Percentiles rank a stretch among this genome's conserved stretches.
These are phyloP conservation scores for Nannoperca australis DNA, from an alignment of 2,797 vertebrate species.

Conservation along the genomic window DNA sequence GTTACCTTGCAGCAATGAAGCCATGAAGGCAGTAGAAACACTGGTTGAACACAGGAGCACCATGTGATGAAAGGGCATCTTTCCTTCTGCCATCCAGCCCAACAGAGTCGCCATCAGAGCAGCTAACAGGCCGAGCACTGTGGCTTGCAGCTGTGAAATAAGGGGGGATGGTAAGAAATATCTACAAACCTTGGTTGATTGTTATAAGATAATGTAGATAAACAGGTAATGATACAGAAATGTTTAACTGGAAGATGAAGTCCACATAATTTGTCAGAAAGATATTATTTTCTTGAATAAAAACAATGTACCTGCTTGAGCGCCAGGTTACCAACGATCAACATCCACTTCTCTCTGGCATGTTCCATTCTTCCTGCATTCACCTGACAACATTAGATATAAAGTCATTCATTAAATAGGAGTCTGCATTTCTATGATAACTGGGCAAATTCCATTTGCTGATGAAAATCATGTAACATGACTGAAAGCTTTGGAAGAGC, in stretches of 20 bases:
- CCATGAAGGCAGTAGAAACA: conserved; percentile 91
- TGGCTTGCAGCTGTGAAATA: conserved; percentile 90
- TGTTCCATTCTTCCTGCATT: conserved; percentile 93
- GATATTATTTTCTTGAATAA: neutral
- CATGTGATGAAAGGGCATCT: conserved; percentile 88
- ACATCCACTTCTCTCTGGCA: conserved; percentile 91
- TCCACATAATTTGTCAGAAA: neutral
- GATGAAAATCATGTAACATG: neutral
- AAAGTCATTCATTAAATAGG: neutral
- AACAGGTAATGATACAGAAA: neutral
- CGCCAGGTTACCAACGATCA: conserved; percentile 93
- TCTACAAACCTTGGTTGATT: neutral
- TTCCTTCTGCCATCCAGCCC: conserved; percentile 92
- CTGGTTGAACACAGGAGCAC: conserved; percentile 92
- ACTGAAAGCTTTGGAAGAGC: neutral
- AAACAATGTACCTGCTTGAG: conserved; percentile 91
- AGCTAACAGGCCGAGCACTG: conserved; percentile 92
- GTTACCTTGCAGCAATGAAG: conserved; percentile 93
- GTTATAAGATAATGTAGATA: neutral
- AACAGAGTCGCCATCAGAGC: conserved; percentile 89
- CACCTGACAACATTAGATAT: conserved; percentile 81
- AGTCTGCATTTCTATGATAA: neutral
- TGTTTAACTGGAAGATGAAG: neutral
- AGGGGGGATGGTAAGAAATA: neutral
- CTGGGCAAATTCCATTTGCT: neutral